These are phyloP conservation scores for Argyra leucocephala DNA, from an alignment of 2,888 invertebrate genomes.

Conservation along the genomic window DNA sequence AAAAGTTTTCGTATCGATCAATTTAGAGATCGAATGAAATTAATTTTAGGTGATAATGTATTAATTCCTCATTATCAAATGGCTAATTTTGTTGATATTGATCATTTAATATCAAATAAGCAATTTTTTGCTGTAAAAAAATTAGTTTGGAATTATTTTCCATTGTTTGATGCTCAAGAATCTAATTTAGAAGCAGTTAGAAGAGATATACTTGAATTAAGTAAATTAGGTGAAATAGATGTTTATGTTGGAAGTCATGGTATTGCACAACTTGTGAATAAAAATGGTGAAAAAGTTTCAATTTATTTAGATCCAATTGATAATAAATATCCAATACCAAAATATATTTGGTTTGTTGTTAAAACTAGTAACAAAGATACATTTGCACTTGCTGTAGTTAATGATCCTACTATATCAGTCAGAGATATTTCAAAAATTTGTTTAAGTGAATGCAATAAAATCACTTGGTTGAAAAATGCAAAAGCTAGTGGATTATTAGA, in stretches of 20 bases:
- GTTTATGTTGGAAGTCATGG: constrained; percentile 31
- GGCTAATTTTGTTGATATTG: constrained; percentile 26
- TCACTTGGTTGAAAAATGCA: constrained; percentile 27
- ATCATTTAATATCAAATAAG: constrained; percentile 26
- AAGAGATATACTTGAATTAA: constrained; percentile 26
- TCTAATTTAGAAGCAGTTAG: constrained; percentile 26
- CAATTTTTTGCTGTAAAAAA: constrained; percentile 30
- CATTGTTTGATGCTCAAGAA: constrained; percentile 26
- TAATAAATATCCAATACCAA: constrained; percentile 31
- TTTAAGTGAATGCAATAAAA: constrained; percentile 28
- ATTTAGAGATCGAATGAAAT: constrained; percentile 27
- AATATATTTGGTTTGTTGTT: constrained; percentile 30
- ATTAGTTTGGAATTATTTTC: constrained; percentile 32
- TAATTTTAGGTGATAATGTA: constrained; percentile 20
- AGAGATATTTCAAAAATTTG: constrained; percentile 24
- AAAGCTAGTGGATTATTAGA: not conserved
- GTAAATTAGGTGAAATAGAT: constrained; percentile 24
- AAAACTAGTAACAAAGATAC: constrained; percentile 25
- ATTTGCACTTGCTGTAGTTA: constrained; percentile 28
- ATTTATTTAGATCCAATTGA: constrained; percentile 27
- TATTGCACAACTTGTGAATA: constrained; percentile 23
- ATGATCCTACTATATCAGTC: constrained; percentile 24
- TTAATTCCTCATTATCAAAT: constrained; percentile 25
- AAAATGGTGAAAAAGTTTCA: constrained; percentile 25
- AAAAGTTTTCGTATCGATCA: constrained; percentile 29